Evolutionary conservation across 2,888 invertebrate genomes (phyloP).

Genomic region (Melanchra persicariae): DNA sequence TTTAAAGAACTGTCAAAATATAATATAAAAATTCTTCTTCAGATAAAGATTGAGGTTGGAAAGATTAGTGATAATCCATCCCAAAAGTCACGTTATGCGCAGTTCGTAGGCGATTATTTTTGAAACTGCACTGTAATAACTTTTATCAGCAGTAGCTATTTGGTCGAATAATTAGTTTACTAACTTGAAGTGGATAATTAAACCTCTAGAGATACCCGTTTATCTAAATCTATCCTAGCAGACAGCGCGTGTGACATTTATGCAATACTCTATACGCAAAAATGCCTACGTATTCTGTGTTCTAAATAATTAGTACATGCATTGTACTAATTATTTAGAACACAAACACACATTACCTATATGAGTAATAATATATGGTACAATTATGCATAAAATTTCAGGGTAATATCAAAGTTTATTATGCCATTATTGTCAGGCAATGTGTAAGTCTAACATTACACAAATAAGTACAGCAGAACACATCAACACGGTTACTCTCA

Average conservation of each 20-base stretch:
- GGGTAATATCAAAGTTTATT: no score
- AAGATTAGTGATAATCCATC: no score
- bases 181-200: not conserved
- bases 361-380: no score
- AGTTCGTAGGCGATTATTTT: not conserved
- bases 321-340: no score
- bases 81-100: not conserved
- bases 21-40: no score
- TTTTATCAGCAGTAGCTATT: no score
- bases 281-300: not conserved
- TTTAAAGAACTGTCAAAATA: no score
- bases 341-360: no score
- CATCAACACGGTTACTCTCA: not conserved
- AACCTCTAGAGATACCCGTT: not conserved
- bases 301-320: not conserved
- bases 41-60: no score
- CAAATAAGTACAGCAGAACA: not conserved
- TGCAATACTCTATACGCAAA: not conserved
- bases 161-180: not conserved
- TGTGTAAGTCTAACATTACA: not conserved
- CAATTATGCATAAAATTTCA: not conserved
- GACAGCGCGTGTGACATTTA: slow-evolving; percentile 9
- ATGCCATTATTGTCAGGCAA: no score
- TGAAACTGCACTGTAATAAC: not conserved
- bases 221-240: no score